Conservation (phyloP, 2,113 vertebrate genomes). For the Turdus rufiventris region DNA sequence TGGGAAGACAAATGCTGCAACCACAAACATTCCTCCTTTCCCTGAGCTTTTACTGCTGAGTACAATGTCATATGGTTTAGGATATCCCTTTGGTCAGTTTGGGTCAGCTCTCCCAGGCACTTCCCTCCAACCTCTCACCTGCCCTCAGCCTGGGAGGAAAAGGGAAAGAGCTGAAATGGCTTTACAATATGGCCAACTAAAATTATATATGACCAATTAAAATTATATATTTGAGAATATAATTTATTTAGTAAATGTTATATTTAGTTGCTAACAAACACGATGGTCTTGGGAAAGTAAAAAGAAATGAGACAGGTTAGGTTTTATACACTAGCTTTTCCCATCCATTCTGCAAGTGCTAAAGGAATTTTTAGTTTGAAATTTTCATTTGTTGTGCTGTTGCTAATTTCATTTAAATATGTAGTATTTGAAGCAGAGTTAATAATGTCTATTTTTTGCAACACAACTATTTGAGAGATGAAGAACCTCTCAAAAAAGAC, state of each 20-base stretch:
- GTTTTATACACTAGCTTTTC: neutral
- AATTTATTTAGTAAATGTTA: neutral
- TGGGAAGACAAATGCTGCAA: neutral
- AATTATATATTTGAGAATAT: neutral
- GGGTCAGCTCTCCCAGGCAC: neutral
- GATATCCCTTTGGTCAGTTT: neutral
- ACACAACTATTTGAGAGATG: neutral
- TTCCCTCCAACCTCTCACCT: neutral
- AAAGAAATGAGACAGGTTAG: neutral
- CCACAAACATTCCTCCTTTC: neutral
- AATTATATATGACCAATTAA: neutral
- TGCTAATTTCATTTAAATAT: neutral
- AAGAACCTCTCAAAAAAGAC: neutral
- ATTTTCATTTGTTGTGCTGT: neutral
- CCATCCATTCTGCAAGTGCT: neutral
- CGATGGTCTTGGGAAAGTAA: neutral
- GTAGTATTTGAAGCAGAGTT: neutral
- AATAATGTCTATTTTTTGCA: neutral
- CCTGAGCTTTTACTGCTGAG: neutral
- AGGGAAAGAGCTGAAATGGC: rapidly evolving
- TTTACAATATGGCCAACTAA: neutral
- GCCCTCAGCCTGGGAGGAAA: rapidly evolving
- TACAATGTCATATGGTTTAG: neutral
- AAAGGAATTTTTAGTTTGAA: neutral
- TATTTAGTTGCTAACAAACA: neutral